Base-by-base conservation (phyloP, 1,140 invertebrate species). In the Mycetomoellerius zeteki region DNA sequence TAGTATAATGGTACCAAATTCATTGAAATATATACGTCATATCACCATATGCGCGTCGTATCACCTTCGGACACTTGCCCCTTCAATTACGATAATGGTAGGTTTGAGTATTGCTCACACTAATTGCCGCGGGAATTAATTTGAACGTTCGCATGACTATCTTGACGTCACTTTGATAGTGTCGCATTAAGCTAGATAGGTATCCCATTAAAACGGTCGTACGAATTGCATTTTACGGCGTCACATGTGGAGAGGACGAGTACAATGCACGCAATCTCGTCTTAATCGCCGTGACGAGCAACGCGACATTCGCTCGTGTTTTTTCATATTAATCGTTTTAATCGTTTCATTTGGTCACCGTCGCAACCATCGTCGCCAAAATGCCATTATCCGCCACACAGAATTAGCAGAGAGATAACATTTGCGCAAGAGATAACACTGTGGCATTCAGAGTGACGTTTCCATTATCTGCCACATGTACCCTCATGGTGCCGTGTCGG, bases 401-500 rank as follows among this genome's bases (percentile, higher is more conserved):
- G 80, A 81, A 30, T 71, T 56, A 54, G 33, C 21, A n/a, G 50
- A 73, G 80, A 73, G 80, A 82, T 82, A 82, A 73, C 67, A 47
- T 82, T 82, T 47, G 54, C 54, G 56, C 69, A 10, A 24, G 47
- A 80, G 52, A 82, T 84, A 84, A 84, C 54, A 73, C 37, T 73
- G 37, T 60, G 43, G 27, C 43, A 27, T 73, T 50, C 80, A 21
- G 80, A 84, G 69, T 84, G 80, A 84, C 80, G 37, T 84, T 84
- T 84, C 80, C 80, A 84, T 84, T 84, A 84, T 58, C 69, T 47
- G 69, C 37, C 72, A 62, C 80, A 62, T 73, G 80, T 54, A 62
- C 80, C 37, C 33, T 24, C 24, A 37, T 54, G 37, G 8, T 69
- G 64, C 77, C 30, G 19, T 50, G 76, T 71, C 78, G 78, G 67